Percentiles rank a stretch among this genome's conserved stretches.
Evolutionary conservation across 2,797 vertebrate species (phyloP).

Genomic region (Sylvia borin): DNA sequence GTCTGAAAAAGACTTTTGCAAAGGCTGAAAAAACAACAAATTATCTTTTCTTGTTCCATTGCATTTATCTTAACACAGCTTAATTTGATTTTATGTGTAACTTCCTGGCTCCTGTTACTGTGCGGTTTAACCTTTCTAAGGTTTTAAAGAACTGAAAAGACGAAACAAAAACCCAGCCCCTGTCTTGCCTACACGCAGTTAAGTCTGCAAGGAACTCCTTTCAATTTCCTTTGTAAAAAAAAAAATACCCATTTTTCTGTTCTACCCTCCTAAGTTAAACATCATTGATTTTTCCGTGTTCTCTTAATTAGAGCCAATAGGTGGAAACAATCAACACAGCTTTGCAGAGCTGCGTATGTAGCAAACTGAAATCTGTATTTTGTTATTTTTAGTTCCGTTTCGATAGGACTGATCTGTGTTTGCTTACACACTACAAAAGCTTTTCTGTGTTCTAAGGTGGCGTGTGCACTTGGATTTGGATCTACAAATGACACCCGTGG

Average conservation of each 20-base stretch:
- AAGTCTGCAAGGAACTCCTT: not conserved
- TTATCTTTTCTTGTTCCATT: not conserved
- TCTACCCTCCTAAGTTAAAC: not conserved
- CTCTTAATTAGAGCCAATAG: not conserved
- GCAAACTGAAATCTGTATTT: not conserved
- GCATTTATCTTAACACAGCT: not conserved
- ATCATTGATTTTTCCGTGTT: not conserved
- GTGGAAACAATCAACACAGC: not conserved
- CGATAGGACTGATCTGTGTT: rapidly evolving
- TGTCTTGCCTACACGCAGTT: rapidly evolving
- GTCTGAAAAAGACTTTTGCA: not conserved
- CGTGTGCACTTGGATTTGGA: not conserved
- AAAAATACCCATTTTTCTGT: not conserved
- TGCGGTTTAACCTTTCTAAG: not conserved
- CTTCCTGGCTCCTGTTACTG: not conserved
- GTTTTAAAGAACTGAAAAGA: not conserved
- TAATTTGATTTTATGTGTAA: not conserved
- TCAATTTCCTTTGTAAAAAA: not conserved
- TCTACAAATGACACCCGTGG: rapidly evolving
- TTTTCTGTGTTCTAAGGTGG: not conserved
- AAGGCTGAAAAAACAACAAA: not conserved
- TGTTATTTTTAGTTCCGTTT: not conserved
- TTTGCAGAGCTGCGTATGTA: rapidly evolving
- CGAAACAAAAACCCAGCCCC: not conserved
- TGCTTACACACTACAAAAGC: not conserved